Conservation (phyloP, 2,113 vertebrate species). For the Forbesichthys papilliferus region DNA sequence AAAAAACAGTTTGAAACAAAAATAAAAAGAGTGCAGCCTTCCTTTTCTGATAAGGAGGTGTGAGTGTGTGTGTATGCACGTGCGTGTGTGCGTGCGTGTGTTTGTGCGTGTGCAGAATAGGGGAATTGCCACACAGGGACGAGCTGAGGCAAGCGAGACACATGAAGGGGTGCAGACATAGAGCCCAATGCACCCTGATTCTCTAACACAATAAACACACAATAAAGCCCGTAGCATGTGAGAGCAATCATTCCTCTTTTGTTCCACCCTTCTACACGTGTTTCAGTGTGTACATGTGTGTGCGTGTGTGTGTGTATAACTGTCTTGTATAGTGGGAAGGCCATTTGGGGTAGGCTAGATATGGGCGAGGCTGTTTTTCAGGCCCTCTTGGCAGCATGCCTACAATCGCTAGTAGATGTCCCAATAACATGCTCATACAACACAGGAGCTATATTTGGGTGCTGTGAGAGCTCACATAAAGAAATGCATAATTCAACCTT, state of each 20-base stretch:
- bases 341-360: conserved; percentile 43
- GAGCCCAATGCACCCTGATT: conserved; percentile 59
- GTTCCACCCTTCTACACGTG: conserved; percentile 34
- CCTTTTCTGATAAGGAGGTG: conserved; percentile 67
- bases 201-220: conserved; percentile 44
- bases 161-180: conserved; percentile 57
- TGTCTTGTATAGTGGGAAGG: conserved; percentile 33
- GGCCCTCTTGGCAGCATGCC: conserved; percentile 48
- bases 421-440: conserved; percentile 17
- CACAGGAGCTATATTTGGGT: conserved; percentile 54
- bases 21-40: conserved; percentile 60
- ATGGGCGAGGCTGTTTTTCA: conserved; percentile 54
- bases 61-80: conserved; percentile 12
- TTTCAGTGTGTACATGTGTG: conserved; percentile 15
- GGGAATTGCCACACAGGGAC: conserved; percentile 57
- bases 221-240: conserved; percentile 49
- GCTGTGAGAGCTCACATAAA: conserved; percentile 55
- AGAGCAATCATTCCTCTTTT: conserved; percentile 66
- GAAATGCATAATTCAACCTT: conserved; percentile 43
- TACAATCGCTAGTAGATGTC: conserved; percentile 38
- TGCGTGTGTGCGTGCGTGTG: conserved; percentile 12
- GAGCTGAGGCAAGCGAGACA: conserved; percentile 60
- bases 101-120: conserved; percentile 20
- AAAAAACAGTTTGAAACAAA: conserved; percentile 58
- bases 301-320: conserved; percentile 12